Base-by-base conservation (phyloP, 2,113 vertebrate genomes). In the Climacteris rufus region DNA sequence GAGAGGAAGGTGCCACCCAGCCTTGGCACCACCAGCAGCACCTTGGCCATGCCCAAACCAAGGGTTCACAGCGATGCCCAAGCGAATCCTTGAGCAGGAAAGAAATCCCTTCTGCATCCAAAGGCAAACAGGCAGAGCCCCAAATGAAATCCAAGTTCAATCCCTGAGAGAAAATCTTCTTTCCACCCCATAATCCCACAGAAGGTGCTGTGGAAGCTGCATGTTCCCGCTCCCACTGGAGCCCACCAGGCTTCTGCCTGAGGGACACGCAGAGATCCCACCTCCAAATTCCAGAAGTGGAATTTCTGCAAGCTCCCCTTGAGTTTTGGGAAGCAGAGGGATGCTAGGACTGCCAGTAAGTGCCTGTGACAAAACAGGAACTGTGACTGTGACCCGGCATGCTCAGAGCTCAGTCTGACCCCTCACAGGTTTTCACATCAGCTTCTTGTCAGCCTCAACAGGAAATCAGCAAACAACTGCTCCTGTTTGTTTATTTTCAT, bases 211-310 rank as follows among this genome's bases (percentile, higher is more conserved):
- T 16, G 68, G 59, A 20, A 87, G 37, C 72, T 27, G 28, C 50
- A 4, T 1, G 0, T 39, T 71, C 37, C 72, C 63, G 49, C 45
- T 68, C 24, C 47, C 3, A 0, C 25, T 4, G 35, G 24, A n/a
- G 8, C 19, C 40, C 37, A 4, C 0, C 5, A 45, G 53, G 35
- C 40, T 63, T 42, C 69, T 78, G 17, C 47, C 76, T 16, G 13
- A 45, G 54, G 69, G 15, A 14, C 3, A 1, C 3, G 15, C 22
- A 11, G 50, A 60, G 27, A n/a, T 56, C 23, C 50, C 65, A 31
- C 42, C 70, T 47, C 74, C 53, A 8, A 7, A n/a, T 19, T 64
- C 39, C 83, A 71, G 49, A 33, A 1, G 9, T 10, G 61, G 50
- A 37, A 80, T 80, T 30, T 12, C 33, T 80, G 39, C 39, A 1